Evolutionary conservation across 2,113 vertebrate species (phyloP), one percentile per base, ranked within the genome.

Genomic region (Peromyscus maniculatus): DNA sequence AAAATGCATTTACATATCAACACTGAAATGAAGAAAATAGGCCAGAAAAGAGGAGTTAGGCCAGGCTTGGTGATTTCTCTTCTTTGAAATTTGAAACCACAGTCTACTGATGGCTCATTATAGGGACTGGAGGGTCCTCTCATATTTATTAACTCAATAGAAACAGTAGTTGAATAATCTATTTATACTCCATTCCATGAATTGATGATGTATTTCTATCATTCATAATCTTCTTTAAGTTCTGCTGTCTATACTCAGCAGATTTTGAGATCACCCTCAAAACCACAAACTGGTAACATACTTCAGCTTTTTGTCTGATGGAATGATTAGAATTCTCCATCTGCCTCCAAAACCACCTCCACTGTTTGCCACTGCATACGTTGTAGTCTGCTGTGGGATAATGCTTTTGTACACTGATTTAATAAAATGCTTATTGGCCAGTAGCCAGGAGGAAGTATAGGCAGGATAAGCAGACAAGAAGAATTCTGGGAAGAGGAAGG

Each of bases 81-180:
- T 82, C 21, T 77, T 13, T 88, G 3, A 3, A 22, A 71, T 87
- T 39, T 92, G 1, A 67, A 91, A 77, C 19, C 13, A 21, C 7
- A 82, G 6, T 3, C 2, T 74, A 6, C 12, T 91, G 67, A 89
- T 90, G 33, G 3, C 5, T 79, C 1, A 52, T 62, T 89, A 5
- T 64, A 7, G 5, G 1, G 36, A 3, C 7, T 33, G 2, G 31
- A 15, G 3, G 59, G 2, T 9, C 49, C 16, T 52, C 9, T 10
- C 26, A 22, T 67, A 83, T 59, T 79, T 79, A 21, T 39, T 3
- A 49, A 78, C 62, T 55, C 52, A 78, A n/a, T 69, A 39, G 79
- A 69, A 92, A 31, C 36, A 59, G 36, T 36, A 79, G 13, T 5
- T 75, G 49, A 86, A 49, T 43, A 43, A 43, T 43, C 43, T 43